Evolutionary conservation across 2,888 invertebrate genomes (phyloP).

Genomic region (Deroplatys truncata): DNA sequence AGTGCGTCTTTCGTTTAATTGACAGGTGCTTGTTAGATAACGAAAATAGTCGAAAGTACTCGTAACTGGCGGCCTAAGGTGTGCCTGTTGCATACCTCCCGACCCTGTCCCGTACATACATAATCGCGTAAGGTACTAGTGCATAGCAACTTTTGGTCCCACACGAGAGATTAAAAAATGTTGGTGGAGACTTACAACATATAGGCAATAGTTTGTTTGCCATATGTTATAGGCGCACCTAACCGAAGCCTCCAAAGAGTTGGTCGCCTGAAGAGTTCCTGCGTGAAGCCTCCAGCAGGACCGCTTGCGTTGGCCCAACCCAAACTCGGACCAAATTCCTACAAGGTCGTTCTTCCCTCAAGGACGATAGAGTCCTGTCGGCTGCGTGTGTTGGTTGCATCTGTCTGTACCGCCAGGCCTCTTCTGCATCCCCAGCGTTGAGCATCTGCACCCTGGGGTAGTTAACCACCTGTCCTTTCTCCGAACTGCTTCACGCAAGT

Average conservation of each 20-base stretch:
- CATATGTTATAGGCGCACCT: neutral
- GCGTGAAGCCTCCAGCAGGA: neutral
- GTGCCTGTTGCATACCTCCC: too few species aligned
- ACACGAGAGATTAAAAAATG: too few species aligned
- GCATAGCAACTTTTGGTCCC: too few species aligned
- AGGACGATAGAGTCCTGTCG: constrained; percentile 18
- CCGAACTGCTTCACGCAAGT: neutral
- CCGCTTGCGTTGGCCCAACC: constrained; percentile 12
- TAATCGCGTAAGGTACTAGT: too few species aligned
- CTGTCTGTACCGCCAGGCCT: neutral
- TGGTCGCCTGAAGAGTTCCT: neutral
- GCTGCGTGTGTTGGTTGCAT: neutral
- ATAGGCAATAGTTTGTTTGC: too few species aligned
- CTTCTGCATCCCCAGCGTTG: neutral
- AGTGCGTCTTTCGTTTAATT: too few species aligned
- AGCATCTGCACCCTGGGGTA: neutral
- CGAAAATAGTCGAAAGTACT: too few species aligned
- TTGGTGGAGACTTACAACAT: too few species aligned
- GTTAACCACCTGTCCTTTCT: neutral
- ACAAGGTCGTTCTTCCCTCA: constrained; percentile 29
- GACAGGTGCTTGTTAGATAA: too few species aligned
- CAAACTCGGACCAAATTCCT: constrained; percentile 23
- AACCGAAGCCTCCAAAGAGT: neutral
- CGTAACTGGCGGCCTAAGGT: too few species aligned
- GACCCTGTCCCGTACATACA: too few species aligned